Conservation (phyloP, 2,797 vertebrate genomes). For the Octomys mimax region DNA sequence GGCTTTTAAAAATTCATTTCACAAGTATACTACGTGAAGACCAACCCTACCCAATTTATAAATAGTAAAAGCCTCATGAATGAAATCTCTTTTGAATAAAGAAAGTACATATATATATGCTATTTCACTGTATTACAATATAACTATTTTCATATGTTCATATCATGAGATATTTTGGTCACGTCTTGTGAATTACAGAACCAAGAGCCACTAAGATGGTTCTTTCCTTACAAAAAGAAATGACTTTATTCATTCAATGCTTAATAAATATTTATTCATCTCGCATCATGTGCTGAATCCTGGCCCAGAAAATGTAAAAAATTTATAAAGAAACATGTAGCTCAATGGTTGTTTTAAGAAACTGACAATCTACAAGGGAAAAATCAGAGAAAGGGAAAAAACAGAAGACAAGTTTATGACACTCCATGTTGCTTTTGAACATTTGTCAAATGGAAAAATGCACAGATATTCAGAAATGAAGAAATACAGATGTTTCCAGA, state of each 20-base stretch:
- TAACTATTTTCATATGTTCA: neutral
- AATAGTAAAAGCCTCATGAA: slow-evolving; percentile 1
- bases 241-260: neutral
- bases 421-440: neutral
- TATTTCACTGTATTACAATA: neutral
- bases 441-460: neutral
- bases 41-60: neutral
- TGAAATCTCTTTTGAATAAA: neutral
- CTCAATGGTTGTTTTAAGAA: slow-evolving; percentile 10
- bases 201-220: neutral
- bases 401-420: neutral
- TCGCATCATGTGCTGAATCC: neutral
- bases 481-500: neutral
- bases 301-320: neutral
- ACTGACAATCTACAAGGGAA: neutral
- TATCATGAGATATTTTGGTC: neutral
- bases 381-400: neutral
- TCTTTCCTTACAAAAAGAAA: neutral
- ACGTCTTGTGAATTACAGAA: neutral
- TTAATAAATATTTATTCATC: slow-evolving; percentile 2
- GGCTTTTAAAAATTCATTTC: neutral
- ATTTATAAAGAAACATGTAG: neutral
- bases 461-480: neutral
- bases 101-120: neutral
- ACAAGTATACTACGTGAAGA: neutral